Conservation (phyloP, 2,113 vertebrate genomes). For the Polypterus bichir region DNA sequence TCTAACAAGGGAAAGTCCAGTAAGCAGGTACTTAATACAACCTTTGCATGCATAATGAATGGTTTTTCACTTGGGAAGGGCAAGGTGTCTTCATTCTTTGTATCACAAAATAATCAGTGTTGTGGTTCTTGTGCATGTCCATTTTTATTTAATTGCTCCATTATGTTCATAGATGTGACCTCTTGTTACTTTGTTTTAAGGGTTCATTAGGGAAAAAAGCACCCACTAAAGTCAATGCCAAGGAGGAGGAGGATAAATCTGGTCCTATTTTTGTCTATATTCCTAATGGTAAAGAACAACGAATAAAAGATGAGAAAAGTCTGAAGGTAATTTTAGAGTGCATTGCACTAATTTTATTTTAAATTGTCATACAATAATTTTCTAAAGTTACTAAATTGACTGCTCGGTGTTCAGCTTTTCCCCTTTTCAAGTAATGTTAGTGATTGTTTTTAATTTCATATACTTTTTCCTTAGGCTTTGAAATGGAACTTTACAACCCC, state of each 20-base stretch:
- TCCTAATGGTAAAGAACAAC: slow-evolving; percentile 86
- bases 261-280: slow-evolving; percentile 81
- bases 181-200: slow-evolving; percentile 34
- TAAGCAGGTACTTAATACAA: slow-evolving; percentile 47
- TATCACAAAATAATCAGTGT: neutral
- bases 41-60: neutral
- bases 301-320: slow-evolving; percentile 85
- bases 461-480: slow-evolving; percentile 61
- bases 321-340: slow-evolving; percentile 69
- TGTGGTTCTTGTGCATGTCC: neutral
- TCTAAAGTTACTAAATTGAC: too few relatives aligned
- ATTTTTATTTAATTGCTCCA: neutral
- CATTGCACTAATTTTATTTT: too few relatives aligned
- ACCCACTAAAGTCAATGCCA: slow-evolving; percentile 57
- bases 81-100: neutral
- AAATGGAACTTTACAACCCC: slow-evolving; percentile 96
- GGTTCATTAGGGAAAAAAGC: slow-evolving; percentile 71
- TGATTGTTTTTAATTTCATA: too few relatives aligned
- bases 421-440: too few relatives aligned
- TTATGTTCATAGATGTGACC: neutral
- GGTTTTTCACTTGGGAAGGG: neutral
- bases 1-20: slow-evolving; percentile 54
- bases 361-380: too few relatives aligned
- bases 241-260: slow-evolving; percentile 86
- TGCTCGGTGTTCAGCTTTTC: too few relatives aligned